Evolutionary conservation across 2,797 vertebrate species (phyloP), one percentile per base, ranked within the genome.

Genomic region (Geotria australis): DNA sequence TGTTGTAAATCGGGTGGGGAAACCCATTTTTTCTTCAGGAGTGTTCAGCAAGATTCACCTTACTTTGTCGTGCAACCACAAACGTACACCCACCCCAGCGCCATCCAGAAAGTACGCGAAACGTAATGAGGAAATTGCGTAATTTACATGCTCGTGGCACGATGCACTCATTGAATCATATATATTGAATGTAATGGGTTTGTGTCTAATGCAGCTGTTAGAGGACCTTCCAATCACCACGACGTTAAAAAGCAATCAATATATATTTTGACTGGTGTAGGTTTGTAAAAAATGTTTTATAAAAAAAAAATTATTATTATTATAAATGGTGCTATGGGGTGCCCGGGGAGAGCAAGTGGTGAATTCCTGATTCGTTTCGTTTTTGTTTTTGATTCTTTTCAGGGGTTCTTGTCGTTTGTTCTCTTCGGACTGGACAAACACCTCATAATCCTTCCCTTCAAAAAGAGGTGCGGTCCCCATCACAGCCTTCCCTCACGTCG

Each of bases 361-460:
- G 24, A 38, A 38, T 38, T 38, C 24, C 24, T 24, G 38, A 38
- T 38, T 38, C 24, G 15, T 61, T 47, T 48, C 59, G 47, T 56
- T 57, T 10, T 56, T 45, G 11, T 57, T 60, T 5, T 58, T 64
- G 3, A 61, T 59, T 64, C 60, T 56, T 48, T 60, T 8, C 63
- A 98, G 91, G 88, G 85, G 46, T 78, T 98, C 62, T 76, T 98
- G 68, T 89, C 82, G 47, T 96, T 98, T 66, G 81, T 75, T 64
- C 77, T 96, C 66, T 96, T 98, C 71, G 91, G 91, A 12, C 71
- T 98, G 66, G 91, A 95, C 69, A 85, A 93, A 65, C 82, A 91
- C 73, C 73, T 91, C 66, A 86, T 96, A 57, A 79, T 91, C 62
- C 65, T 88, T 14, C 88, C 91, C 11, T 72, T 85, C 74, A 95